phyloP scores from a whole-genome alignment of 2,113 vertebrate species.

The Cyphomyrus discorhynchus region DNA sequence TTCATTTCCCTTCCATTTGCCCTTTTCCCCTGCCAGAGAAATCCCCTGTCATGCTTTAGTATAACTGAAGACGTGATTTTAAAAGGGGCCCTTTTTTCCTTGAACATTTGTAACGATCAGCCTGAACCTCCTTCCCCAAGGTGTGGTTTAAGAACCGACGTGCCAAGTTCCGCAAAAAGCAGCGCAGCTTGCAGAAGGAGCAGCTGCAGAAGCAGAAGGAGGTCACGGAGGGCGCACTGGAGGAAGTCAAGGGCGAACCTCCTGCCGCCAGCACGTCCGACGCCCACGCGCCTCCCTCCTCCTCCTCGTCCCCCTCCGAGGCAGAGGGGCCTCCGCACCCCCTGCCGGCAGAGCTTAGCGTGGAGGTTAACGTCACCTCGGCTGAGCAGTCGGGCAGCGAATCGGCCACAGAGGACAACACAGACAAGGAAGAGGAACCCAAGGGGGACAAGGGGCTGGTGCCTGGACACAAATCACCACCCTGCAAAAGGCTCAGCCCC shows the following conservation, averaged over 20 bases:
- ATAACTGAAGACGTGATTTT: neutral
- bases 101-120: neutral
- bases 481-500: constrained; percentile 80
- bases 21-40: neutral
- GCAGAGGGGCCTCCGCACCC: constrained; percentile 52
- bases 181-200: constrained; percentile 95
- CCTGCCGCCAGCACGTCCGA: constrained; percentile 45
- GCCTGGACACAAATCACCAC: constrained; percentile 61
- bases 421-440: constrained; percentile 74
- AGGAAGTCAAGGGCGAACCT: constrained; percentile 59
- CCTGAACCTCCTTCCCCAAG: constrained; percentile 46
- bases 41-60: neutral
- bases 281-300: constrained; percentile 52
- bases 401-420: constrained; percentile 81
- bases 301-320: constrained; percentile 58
- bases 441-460: constrained; percentile 63
- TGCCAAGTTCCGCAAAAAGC: constrained; percentile 98
- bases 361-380: constrained; percentile 84
- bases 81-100: neutral
- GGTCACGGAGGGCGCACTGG: constrained; percentile 62
- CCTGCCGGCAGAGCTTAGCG: constrained; percentile 61
- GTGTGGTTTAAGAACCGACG: constrained; percentile 98
- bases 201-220: constrained; percentile 97
- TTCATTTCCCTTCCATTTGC: neutral
- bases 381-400: constrained; percentile 88